A percentile compares a stretch with the other conserved stretches of the same genome.
phyloP scores from a whole-genome alignment of 2,113 vertebrate species.

The Cynopterus brachyotis region DNA sequence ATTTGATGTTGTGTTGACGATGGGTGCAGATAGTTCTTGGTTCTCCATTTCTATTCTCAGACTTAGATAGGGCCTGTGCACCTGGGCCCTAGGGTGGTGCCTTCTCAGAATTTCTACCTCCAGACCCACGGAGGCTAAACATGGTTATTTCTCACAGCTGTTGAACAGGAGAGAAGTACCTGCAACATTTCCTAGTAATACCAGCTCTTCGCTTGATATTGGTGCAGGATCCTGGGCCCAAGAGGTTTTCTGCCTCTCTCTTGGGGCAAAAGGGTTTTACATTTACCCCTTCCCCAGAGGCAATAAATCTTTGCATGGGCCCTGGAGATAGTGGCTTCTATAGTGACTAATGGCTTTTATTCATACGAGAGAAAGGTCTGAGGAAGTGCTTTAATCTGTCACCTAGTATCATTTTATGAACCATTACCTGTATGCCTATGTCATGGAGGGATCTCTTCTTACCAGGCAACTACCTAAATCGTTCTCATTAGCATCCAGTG shows the following conservation, averaged over 20 bases:
- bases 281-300: not conserved
- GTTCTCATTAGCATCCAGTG: not conserved
- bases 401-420: no score
- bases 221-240: not conserved
- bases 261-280: not conserved
- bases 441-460: not conserved
- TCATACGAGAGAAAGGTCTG: not conserved
- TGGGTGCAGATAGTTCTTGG: not conserved
- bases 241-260: not conserved
- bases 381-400: not conserved
- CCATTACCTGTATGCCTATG: not conserved
- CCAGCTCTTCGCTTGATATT: not conserved
- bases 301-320: not conserved
- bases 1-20: not conserved
- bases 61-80: not conserved
- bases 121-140: not conserved
- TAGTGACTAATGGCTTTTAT: not conserved
- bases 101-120: not conserved
- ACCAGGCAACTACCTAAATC: not conserved
- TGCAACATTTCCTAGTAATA: not conserved
- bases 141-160: not conserved
- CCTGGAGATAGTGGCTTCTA: not conserved
- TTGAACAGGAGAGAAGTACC: not conserved
- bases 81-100: no score
- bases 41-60: not conserved